A percentile compares a stretch with the other conserved stretches of the same genome.
These are phyloP conservation scores for Habroteleia sp. DNA, from an alignment of 2,888 invertebrate species.

Conservation along the genomic window DNA sequence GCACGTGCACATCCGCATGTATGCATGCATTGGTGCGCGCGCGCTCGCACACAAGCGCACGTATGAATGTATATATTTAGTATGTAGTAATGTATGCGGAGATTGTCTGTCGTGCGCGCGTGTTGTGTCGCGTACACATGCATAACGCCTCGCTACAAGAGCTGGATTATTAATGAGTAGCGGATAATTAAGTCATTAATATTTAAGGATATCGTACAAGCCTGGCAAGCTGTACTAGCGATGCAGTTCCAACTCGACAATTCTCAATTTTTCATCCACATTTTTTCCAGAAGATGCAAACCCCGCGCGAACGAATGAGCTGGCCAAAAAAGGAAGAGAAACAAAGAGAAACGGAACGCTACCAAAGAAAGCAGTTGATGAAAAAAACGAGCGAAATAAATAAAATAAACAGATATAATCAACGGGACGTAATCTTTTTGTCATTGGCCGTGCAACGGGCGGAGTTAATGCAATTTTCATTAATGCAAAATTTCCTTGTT, in stretches of 20 bases:
- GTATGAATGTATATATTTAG: constrained; percentile 39
- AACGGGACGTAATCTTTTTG: constrained; percentile 51
- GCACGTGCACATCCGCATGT: constrained; percentile 15
- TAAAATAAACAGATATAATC: constrained; percentile 54
- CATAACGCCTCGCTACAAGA: constrained; percentile 68
- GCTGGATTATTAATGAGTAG: constrained; percentile 75
- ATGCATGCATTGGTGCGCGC: constrained; percentile 6
- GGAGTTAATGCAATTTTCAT: constrained; percentile 58
- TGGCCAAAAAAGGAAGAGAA: background rate
- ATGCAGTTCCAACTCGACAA: constrained; percentile 56
- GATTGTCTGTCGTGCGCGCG: constrained; percentile 41
- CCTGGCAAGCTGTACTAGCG: constrained; percentile 50
- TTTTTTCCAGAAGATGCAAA: constrained; percentile 53
- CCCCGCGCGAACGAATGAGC: constrained; percentile 26
- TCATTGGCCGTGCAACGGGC: constrained; percentile 33
- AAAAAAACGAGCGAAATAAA: constrained; percentile 42
- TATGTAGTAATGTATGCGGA: constrained; percentile 46
- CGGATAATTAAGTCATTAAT: constrained; percentile 78
- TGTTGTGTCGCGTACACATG: constrained; percentile 61
- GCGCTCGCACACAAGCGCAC: constrained; percentile 7
- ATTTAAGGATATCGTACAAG: constrained; percentile 72
- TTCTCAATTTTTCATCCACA: constrained; percentile 65
- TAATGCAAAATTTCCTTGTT: constrained; percentile 59
- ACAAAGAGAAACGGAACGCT: background rate
- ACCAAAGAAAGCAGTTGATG: constrained; percentile 19